A percentile compares a stretch with the other conserved stretches of the same genome.
phyloP scores from a whole-genome alignment of 2,113 vertebrate species.

The Zosterops pallidus region DNA sequence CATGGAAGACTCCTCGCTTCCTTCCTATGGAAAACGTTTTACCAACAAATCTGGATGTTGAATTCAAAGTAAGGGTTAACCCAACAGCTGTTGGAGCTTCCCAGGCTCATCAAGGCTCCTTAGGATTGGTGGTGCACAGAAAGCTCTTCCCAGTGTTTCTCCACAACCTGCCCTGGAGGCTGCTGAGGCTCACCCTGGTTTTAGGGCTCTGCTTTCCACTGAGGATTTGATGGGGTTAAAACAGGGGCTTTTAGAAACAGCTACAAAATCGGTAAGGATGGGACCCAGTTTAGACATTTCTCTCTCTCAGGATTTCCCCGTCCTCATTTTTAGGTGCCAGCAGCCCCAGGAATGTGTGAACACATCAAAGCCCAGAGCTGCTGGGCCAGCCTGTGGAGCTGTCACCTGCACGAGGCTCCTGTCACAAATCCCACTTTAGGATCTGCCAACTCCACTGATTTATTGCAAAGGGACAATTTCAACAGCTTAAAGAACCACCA shows the following conservation, averaged over 20 bases:
- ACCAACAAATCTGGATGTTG: not conserved
- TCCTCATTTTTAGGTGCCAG: not conserved
- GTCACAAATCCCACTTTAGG: not conserved
- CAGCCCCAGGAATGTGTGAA: not conserved
- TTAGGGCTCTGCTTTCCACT: not conserved
- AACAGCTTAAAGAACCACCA: not conserved
- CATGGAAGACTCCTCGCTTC: not conserved
- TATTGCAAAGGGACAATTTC: fast-evolving
- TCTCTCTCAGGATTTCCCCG: not conserved
- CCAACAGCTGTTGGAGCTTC: not conserved
- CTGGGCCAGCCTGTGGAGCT: not conserved
- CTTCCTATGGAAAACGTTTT: not conserved
- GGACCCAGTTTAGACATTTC: not conserved
- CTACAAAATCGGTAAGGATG: not conserved
- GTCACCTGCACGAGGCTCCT: not conserved
- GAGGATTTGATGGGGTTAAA: not conserved
- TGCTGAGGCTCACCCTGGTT: not conserved
- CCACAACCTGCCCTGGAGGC: not conserved
- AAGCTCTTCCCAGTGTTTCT: not conserved
- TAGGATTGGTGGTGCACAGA: not conserved
- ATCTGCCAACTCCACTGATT: not conserved
- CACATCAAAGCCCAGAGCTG: not conserved
- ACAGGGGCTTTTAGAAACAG: not conserved
- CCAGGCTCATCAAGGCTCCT: not conserved
- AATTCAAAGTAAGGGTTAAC: not conserved